phyloP scores from a whole-genome alignment of 2,113 vertebrate genomes.

The Myrmophylax atrothorax region DNA sequence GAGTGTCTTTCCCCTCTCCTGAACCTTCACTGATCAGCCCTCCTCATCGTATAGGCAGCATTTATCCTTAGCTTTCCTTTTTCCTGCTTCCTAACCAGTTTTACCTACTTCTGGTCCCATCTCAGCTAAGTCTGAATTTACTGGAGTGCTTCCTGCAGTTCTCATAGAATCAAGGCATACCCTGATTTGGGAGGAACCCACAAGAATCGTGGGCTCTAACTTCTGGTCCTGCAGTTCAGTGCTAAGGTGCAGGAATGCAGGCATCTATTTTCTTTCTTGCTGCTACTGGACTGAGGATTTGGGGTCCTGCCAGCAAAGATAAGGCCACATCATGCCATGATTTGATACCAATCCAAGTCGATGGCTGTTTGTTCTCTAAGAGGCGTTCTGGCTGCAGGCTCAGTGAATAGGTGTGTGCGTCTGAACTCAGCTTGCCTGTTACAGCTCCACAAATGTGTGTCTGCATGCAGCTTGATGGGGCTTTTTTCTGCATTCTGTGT shows the following conservation, averaged over 20 bases:
- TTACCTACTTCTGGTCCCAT: not conserved
- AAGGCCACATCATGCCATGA: not conserved
- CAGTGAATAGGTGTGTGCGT: not conserved
- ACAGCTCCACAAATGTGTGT: not conserved
- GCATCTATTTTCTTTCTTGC: not conserved
- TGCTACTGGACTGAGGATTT: not conserved
- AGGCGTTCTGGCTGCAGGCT: not conserved
- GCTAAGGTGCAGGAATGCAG: not conserved
- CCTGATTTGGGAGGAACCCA: not conserved
- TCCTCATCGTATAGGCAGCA: not conserved
- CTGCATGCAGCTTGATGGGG: not conserved
- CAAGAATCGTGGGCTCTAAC: not conserved
- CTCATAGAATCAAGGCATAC: not conserved
- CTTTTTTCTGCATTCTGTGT: not conserved
- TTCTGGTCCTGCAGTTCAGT: not conserved
- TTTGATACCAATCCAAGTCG: rapidly evolving
- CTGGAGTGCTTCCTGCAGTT: not conserved
- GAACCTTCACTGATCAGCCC: not conserved
- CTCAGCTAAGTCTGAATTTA: not conserved
- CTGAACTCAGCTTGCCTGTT: not conserved
- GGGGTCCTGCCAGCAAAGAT: not conserved
- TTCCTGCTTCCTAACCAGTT: not conserved
- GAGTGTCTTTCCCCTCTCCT: not conserved
- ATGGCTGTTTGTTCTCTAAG: not conserved
- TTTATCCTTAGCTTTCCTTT: not conserved